phyloP scores from a whole-genome alignment of 2,797 vertebrate species.

The Sylvia borin region DNA sequence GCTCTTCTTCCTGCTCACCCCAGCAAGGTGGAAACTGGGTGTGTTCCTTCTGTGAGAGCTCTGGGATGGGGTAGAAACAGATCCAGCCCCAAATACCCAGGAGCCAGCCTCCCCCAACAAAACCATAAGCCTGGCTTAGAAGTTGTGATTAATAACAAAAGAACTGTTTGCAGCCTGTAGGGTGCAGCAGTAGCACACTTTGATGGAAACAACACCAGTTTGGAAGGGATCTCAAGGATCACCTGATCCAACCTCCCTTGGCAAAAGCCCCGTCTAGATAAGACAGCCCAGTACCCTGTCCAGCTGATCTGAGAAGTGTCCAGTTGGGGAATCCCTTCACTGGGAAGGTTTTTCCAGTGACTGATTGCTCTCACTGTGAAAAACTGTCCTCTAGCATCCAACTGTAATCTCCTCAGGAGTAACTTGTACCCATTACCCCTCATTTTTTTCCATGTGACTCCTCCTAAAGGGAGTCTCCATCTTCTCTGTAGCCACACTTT shows the following conservation, averaged over 20 bases:
- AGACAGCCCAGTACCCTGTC: background rate
- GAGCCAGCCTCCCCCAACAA: background rate
- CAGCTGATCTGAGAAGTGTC: background rate
- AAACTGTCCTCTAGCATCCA: background rate
- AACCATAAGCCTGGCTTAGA: background rate
- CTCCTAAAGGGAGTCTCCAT: background rate
- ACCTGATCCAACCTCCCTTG: background rate
- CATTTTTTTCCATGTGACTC: background rate
- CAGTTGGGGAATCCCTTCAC: background rate
- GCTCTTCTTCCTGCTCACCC: background rate
- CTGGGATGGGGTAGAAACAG: background rate
- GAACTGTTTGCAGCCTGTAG: background rate
- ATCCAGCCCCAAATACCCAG: background rate
- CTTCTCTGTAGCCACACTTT: background rate
- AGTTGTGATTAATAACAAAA: background rate
- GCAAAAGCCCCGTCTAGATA: background rate
- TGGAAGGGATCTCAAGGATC: background rate
- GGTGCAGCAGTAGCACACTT: conserved; percentile 15
- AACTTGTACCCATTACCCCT: background rate
- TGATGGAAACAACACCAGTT: background rate
- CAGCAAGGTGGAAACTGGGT: background rate
- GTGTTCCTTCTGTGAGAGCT: background rate
- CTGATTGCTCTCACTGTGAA: background rate
- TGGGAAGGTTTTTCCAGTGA: background rate
- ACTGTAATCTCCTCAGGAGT: background rate